Evolutionary conservation across 2,113 vertebrate genomes (phyloP), one percentile per base, ranked within the genome.

Genomic region (Paedocypris sp.): DNA sequence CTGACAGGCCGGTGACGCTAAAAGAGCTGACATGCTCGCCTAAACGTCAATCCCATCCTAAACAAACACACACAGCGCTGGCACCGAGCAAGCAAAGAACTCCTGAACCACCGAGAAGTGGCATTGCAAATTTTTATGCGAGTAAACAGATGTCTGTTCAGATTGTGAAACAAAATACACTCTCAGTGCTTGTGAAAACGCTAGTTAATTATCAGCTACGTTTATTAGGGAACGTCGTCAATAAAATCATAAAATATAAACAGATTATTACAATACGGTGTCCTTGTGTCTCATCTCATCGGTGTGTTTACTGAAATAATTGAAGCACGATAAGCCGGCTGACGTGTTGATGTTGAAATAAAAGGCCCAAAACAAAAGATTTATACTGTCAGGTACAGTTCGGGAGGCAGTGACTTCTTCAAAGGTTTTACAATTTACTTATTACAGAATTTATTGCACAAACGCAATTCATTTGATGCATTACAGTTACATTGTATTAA

Each of bases 21-120:
- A 60, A 70, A 78, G 77, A 81, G 77, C 69, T 77, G 80, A 82
- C 77, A 71, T 73, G 57, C 39, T 67, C 36, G 45, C 48, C 45
- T 41, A 38, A 33, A 70, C 38, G 35, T 66, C 67, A 64, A 33
- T 48, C 56, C 23, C 18, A 62, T 58, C 26, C 35, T 35, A 39
- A 42, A 18, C 35, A 43, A 41, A 60, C 46, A 69, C 53, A 51
- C 53, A 16, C 36, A 32, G 47, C 23, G 25, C 26, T 15, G 48
- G 36, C 39, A 31, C 35, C 12, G 50, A 38, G 29, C 18, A 1
- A 51, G 31, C 19, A 25, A 23, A 18, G 23, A 29, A 51, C 52
- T 50, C 36, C 4, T 68, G 51, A 68, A 33, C 26, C 38, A 33
- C 7, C 1, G 10, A 51, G 31, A 22, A 59, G 52, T 33, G 6